A percentile compares a stretch with the other conserved stretches of the same genome.
phyloP scores from a whole-genome alignment of 1,140 invertebrate species.

The Drosophila ironensis region DNA sequence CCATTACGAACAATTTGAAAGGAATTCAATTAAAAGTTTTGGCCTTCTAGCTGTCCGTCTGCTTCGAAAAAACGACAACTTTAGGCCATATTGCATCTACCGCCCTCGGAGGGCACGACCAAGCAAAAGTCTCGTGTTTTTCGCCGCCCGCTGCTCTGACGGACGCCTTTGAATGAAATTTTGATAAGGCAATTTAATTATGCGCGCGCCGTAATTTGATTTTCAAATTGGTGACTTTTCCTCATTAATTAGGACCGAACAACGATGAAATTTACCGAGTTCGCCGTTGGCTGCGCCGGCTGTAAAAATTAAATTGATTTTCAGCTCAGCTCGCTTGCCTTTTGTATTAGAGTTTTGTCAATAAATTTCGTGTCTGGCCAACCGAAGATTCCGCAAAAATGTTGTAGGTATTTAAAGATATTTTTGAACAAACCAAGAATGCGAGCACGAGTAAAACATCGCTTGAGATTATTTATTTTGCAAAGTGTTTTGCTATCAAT shows the following conservation, averaged over 20 bases:
- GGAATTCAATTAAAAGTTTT: constrained; percentile 77
- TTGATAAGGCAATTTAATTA: constrained; percentile 79
- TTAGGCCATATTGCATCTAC: constrained; percentile 36
- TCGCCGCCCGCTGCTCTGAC: constrained; percentile 5
- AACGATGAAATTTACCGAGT: constrained; percentile 38
- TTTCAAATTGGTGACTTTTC: constrained; percentile 64
- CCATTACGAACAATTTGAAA: constrained; percentile 68
- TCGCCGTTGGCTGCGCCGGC: constrained; percentile 15
- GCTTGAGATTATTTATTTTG: constrained; percentile 24
- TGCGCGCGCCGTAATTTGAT: constrained; percentile 66
- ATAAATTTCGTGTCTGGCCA: neutral
- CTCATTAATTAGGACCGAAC: constrained; percentile 65
- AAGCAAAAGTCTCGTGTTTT: constrained; percentile 4
- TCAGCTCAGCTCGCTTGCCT: neutral
- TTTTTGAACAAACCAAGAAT: too few relatives aligned
- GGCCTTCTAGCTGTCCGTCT: constrained; percentile 30
- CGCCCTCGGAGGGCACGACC: neutral
- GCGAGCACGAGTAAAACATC: neutral
- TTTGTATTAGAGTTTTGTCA: constrained; percentile 2
- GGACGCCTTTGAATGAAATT: constrained; percentile 66
- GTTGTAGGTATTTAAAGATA: neutral
- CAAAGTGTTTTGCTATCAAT: constrained; percentile 20
- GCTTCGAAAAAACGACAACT: constrained; percentile 8
- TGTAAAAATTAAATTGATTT: constrained; percentile 51
- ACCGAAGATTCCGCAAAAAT: neutral